phyloP scores from a whole-genome alignment of 2,113 vertebrate genomes.

The Mesitornis unicolor region DNA sequence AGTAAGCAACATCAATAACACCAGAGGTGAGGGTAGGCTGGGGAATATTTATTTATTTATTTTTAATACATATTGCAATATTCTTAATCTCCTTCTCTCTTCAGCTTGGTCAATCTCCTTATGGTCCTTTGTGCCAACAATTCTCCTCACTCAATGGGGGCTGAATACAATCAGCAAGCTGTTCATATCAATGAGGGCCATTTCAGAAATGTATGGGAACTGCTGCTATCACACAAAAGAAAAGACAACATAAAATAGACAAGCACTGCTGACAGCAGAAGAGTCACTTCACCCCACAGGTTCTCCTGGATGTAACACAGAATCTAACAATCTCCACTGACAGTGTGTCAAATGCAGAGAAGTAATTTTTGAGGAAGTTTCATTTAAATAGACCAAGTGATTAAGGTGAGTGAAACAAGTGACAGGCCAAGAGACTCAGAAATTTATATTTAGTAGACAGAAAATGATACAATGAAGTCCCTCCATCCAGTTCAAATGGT shows the following conservation, averaged over 20 bases:
- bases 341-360: neutral
- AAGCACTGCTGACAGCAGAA: neutral
- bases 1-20: neutral
- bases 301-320: neutral
- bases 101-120: neutral
- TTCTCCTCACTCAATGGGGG: neutral
- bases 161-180: neutral
- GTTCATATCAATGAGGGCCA: neutral
- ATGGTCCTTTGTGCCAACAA: neutral
- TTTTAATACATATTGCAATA: neutral
- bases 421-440: neutral
- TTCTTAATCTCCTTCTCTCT: neutral
- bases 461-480: neutral
- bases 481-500: neutral
- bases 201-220: neutral
- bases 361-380: neutral
- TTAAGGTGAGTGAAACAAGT: neutral
- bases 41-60: neutral
- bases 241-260: neutral
- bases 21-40: neutral
- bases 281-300: neutral
- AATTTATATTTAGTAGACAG: neutral
- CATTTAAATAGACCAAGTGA: neutral
- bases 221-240: accelerated
- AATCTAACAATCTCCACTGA: neutral